Conservation (phyloP, 1,140 invertebrate species). For the Amyelois transitella region DNA sequence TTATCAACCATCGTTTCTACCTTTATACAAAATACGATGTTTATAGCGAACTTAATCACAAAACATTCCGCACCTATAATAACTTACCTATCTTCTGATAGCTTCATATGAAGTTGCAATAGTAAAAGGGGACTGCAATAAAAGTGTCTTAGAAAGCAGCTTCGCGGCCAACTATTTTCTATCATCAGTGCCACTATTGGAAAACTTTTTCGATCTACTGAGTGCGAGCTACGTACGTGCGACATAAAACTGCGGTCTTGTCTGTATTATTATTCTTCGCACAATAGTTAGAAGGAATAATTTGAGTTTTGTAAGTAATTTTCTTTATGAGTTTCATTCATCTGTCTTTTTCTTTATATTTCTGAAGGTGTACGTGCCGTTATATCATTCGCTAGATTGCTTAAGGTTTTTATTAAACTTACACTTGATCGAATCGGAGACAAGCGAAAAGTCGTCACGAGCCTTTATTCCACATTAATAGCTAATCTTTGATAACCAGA, state of each 20-base stretch:
- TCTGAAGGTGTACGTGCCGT: not conserved
- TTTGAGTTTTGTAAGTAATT: not conserved
- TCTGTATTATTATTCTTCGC: not conserved
- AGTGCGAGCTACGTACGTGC: not conserved
- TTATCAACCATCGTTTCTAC: no score
- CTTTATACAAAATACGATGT: no score
- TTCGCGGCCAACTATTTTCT: constrained; percentile 45
- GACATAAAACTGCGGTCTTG: not conserved
- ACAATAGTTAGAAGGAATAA: not conserved
- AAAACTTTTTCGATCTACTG: constrained; percentile 1
- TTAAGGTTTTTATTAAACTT: no score
- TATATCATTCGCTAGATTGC: no score
- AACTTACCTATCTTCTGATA: no score
- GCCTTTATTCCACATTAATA: no score
- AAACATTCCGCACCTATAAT: no score
- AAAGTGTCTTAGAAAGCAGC: constrained; percentile 42
- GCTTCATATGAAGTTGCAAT: not conserved
- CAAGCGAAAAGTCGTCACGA: no score
- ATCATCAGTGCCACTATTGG: constrained; percentile 41
- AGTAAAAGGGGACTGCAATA: constrained; percentile 27
- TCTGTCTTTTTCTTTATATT: not conserved
- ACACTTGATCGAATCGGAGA: no score
- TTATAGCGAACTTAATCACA: no score
- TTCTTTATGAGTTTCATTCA: not conserved
- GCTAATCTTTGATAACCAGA: no score